Evolutionary conservation across 2,113 vertebrate genomes (phyloP).

Genomic region (Calidris pugnax): DNA sequence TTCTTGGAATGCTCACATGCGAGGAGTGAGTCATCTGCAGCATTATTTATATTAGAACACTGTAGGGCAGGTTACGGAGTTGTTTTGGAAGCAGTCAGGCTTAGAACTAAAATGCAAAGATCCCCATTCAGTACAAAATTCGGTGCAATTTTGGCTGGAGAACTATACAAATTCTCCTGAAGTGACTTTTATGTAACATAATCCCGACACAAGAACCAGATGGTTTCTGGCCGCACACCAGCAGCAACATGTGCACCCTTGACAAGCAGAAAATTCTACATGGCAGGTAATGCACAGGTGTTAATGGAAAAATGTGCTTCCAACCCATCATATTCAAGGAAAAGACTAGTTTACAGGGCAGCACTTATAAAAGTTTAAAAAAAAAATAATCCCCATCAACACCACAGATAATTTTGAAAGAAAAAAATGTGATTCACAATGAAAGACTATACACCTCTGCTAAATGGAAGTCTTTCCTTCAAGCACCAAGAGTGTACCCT

Average conservation of each 20-base stretch:
- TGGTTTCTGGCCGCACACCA: neutral
- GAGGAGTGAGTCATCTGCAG: neutral
- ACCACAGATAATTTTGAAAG: neutral
- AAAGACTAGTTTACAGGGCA: neutral
- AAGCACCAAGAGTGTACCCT: neutral
- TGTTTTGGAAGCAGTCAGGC: neutral
- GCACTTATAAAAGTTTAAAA: neutral
- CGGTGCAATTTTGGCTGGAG: neutral
- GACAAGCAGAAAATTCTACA: neutral
- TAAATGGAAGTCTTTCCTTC: neutral
- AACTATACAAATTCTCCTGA: neutral
- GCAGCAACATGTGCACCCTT: neutral
- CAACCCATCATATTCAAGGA: neutral
- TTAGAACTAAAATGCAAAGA: neutral
- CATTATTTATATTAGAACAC: neutral
- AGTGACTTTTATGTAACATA: rapidly evolving
- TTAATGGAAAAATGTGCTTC: neutral
- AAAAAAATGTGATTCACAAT: neutral
- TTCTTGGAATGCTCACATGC: neutral
- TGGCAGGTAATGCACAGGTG: neutral
- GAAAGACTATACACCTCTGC: neutral
- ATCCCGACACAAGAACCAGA: neutral
- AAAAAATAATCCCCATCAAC: neutral
- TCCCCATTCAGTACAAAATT: neutral
- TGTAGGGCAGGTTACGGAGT: neutral